A percentile compares a stretch with the other conserved stretches of the same genome.
These are phyloP conservation scores for Esox lucius DNA, from an alignment of 2,797 vertebrate species.

Conservation along the genomic window DNA sequence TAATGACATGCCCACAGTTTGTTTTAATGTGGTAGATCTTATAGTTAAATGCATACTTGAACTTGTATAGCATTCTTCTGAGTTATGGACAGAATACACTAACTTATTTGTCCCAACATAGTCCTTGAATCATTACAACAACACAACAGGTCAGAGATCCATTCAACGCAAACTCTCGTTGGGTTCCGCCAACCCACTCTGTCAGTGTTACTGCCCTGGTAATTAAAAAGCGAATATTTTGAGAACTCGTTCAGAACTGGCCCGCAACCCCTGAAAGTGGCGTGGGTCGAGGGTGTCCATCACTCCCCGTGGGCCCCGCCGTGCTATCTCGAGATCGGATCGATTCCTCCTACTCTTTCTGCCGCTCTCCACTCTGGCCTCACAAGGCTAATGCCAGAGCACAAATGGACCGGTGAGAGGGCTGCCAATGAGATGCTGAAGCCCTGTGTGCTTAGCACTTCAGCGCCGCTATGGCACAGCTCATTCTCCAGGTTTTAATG, in stretches of 20 bases:
- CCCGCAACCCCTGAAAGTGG: not conserved
- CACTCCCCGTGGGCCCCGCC: not conserved
- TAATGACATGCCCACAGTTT: too few relatives aligned
- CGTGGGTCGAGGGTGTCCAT: not conserved
- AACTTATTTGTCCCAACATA: not conserved
- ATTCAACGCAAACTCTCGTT: not conserved
- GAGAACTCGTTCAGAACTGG: not conserved
- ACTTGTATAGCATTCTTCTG: too few relatives aligned
- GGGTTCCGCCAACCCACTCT: not conserved
- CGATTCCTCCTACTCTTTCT: conserved; percentile 26
- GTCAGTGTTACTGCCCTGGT: not conserved
- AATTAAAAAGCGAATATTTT: not conserved
- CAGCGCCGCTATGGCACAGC: conserved; percentile 34
- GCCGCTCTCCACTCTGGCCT: not conserved
- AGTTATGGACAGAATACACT: too few relatives aligned
- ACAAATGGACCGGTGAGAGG: conserved; percentile 33
- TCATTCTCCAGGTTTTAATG: conserved; percentile 16
- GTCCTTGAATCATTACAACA: not conserved
- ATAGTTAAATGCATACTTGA: too few relatives aligned
- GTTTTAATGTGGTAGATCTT: too few relatives aligned
- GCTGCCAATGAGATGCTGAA: conserved; percentile 23
- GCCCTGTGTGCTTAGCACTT: conserved; percentile 20
- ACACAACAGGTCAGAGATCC: not conserved
- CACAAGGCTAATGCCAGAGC: conserved; percentile 23
- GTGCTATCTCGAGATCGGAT: conserved; percentile 16